Evolutionary conservation across 2,888 invertebrate genomes (phyloP), one percentile per base, ranked within the genome.

Genomic region (Apoderus coryli): DNA sequence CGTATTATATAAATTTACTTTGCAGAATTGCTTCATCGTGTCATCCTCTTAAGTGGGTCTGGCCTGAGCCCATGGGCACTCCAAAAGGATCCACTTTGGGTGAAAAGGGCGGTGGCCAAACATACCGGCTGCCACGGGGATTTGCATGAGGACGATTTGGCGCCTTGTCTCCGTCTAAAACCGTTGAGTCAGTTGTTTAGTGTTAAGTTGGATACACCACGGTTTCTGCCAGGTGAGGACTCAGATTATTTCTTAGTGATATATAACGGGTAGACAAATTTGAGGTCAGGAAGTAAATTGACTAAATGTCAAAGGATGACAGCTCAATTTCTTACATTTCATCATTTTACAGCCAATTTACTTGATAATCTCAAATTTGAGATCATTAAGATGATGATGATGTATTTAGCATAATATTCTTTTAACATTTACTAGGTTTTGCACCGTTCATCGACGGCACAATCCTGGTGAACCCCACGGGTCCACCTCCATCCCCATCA

Each of bases 371-470:
- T n/a, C n/a, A n/a, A n/a, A n/a, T n/a, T n/a, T n/a, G n/a, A n/a
- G n/a, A n/a, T n/a, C n/a, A n/a, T n/a, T n/a, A n/a, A n/a, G n/a
- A n/a, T n/a, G n/a, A n/a, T n/a, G n/a, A n/a, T n/a, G n/a, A n/a
- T n/a, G n/a, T n/a, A n/a, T n/a, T n/a, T n/a, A n/a, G n/a, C n/a
- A n/a, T n/a, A n/a, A n/a, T n/a, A n/a, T n/a, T 16, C 4, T 11
- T 11, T 11, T 15, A 11, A 16, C 16, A 4, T 10, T 27, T 9
- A 16, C 7, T 26, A 52, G 52, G 85, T 12, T 92, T 90, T 54
- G 92, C 89, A n/a, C 92, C 92, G 3, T 89, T 90, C 54, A 76
- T 89, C 44, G 92, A 92, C 57, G 89, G 89, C 43, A 84, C 84
- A 14, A 81, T 85, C 39, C 69, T 85, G 42, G 69, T 75, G 29